phyloP scores from a whole-genome alignment of 37 sponge, comb jelly and placozoan species.

The Cliona cf. orientalis region DNA sequence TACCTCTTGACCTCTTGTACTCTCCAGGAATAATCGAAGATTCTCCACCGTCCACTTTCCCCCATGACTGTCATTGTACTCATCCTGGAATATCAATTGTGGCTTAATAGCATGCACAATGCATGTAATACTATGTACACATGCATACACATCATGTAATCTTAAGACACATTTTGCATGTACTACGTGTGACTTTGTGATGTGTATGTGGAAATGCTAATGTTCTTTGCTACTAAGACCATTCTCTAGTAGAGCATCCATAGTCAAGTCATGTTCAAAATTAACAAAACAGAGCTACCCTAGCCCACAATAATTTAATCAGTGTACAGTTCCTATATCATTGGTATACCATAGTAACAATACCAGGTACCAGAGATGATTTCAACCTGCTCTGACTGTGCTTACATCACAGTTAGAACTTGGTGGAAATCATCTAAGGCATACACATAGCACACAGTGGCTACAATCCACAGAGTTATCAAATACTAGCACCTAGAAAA shows the following conservation, averaged over 20 bases:
- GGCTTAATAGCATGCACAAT: not conserved
- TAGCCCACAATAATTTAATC: too few relatives aligned
- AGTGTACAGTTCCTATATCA: too few relatives aligned
- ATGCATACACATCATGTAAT: not conserved
- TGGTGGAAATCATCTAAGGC: too few relatives aligned
- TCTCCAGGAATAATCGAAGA: slow-evolving; percentile 80
- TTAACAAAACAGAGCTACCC: too few relatives aligned
- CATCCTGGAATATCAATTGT: slow-evolving; percentile 56
- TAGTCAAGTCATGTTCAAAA: too few relatives aligned
- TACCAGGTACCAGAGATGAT: too few relatives aligned
- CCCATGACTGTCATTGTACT: slow-evolving; percentile 95
- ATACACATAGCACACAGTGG: too few relatives aligned
- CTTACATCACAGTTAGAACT: not conserved
- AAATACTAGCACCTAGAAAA: too few relatives aligned
- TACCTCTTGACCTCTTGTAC: slow-evolving; percentile 89
- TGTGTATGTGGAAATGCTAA: not conserved
- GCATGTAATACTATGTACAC: not conserved
- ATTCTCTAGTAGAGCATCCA: too few relatives aligned
- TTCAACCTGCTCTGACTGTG: not conserved
- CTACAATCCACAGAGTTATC: too few relatives aligned
- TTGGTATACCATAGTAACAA: too few relatives aligned
- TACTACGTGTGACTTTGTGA: not conserved
- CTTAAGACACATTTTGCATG: not conserved
- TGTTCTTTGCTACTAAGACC: not conserved
- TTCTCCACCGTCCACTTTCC: slow-evolving; percentile 96